Evolutionary conservation across 2,113 vertebrate genomes (phyloP).

Genomic region (Aspiorhynchus laticeps): DNA sequence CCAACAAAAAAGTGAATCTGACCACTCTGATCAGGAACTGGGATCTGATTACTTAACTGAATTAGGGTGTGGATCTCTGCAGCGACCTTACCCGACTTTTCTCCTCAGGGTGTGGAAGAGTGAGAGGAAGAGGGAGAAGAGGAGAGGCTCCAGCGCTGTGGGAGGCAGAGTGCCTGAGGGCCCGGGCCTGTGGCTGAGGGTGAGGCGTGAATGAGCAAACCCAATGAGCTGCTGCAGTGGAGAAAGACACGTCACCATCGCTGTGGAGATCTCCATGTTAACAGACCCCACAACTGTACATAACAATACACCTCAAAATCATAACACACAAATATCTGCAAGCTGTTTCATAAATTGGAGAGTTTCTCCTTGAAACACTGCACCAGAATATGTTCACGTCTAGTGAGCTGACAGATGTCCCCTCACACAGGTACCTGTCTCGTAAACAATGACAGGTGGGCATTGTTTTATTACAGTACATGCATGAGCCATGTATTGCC

Average conservation of each 20-base stretch:
- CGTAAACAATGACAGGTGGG: constrained; percentile 32
- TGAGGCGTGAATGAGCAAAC: constrained; percentile 54
- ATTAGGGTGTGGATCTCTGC: constrained; percentile 32
- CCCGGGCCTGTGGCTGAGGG: constrained; percentile 37
- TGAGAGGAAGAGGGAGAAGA: constrained; percentile 33
- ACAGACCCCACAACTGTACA: constrained; percentile 2
- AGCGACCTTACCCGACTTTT: constrained; percentile 46
- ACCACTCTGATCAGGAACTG: too few relatives aligned
- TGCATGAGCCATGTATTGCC: constrained; percentile 31
- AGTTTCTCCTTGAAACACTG: constrained; percentile 9
- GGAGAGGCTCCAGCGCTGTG: constrained; percentile 34
- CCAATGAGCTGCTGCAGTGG: constrained; percentile 52
- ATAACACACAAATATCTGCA: neutral
- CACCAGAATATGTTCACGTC: neutral
- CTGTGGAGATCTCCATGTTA: constrained; percentile 34
- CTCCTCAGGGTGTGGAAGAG: constrained; percentile 47
- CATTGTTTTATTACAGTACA: constrained; percentile 34
- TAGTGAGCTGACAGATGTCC: constrained; percentile 12
- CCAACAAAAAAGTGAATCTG: too few relatives aligned
- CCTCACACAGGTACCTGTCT: constrained; percentile 15
- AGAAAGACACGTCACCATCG: constrained; percentile 50
- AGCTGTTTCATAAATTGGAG: neutral
- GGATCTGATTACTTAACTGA: neutral
- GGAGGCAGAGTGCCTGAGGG: constrained; percentile 56
- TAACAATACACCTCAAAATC: constrained; percentile 28